Percentiles rank a stretch among this genome's conserved stretches.
phyloP scores from a whole-genome alignment of 2,113 vertebrate genomes.

The Apus apus region DNA sequence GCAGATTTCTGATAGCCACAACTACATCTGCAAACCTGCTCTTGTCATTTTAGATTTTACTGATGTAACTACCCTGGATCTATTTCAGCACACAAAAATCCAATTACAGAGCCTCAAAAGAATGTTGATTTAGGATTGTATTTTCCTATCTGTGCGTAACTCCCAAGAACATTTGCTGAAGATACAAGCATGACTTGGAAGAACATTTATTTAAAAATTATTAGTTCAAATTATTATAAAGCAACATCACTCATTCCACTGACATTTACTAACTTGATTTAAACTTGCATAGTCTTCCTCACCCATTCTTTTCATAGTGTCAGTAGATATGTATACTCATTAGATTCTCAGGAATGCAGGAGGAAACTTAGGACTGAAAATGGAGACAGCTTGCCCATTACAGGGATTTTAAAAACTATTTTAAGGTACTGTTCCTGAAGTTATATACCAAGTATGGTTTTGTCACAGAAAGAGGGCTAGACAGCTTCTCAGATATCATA shows the following conservation, averaged over 20 bases:
- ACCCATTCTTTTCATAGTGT: not conserved
- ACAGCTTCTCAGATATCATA: not conserved
- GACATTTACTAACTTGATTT: not conserved
- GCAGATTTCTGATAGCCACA: constrained; percentile 7
- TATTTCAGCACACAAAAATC: constrained; percentile 1
- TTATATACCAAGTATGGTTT: not conserved
- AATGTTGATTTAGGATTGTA: constrained; percentile 25
- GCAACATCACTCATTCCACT: not conserved
- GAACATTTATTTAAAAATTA: not conserved
- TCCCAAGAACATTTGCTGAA: not conserved
- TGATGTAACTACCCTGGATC: not conserved
- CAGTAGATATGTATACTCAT: not conserved
- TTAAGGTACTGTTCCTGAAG: not conserved
- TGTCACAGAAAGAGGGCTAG: not conserved
- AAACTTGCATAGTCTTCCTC: not conserved
- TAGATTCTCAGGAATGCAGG: not conserved
- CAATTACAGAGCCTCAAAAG: constrained; percentile 29
- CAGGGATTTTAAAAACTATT: not conserved
- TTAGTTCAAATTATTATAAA: not conserved
- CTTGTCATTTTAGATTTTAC: not conserved
- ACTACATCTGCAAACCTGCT: constrained; percentile 34
- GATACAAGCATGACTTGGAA: constrained; percentile 6
- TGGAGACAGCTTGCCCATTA: not conserved
- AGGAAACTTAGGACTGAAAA: not conserved
- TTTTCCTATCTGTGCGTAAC: constrained; percentile 35